phyloP scores from a whole-genome alignment of 2,888 invertebrate genomes.

The Andricus curvator region DNA sequence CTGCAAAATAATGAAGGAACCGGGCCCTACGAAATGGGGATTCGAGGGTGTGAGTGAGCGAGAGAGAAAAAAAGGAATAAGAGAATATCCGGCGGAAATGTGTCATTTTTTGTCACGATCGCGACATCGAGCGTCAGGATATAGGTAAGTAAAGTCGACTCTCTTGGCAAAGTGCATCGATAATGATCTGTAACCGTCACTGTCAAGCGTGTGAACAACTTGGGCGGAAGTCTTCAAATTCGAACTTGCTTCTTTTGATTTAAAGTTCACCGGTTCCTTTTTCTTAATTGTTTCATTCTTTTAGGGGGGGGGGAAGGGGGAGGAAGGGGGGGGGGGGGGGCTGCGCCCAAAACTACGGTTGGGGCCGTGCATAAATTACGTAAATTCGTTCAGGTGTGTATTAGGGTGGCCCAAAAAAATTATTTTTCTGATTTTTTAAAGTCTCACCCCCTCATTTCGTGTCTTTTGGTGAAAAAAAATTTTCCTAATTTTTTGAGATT shows the following conservation, averaged over 20 bases:
- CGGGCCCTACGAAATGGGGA: constrained; percentile 49
- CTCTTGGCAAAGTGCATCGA: constrained; percentile 73
- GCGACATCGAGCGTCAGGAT: constrained; percentile 70
- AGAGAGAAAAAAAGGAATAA: constrained; percentile 60
- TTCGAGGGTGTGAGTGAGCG: constrained; percentile 50
- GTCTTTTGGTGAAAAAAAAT: too few species aligned
- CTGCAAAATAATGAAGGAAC: constrained; percentile 71
- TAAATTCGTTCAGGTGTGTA: too few species aligned
- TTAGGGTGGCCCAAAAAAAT: too few species aligned
- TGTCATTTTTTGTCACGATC: constrained; percentile 78
- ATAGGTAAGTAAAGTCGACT: constrained; percentile 65
- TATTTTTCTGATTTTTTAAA: too few species aligned
- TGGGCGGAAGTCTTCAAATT: constrained; percentile 37
- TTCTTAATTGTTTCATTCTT: too few species aligned
- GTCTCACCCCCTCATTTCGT: too few species aligned
- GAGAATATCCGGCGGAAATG: constrained; percentile 76
- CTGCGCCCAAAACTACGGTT: too few species aligned
- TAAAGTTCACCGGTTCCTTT: too few species aligned
- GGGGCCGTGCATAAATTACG: too few species aligned
- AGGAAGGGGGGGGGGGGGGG: too few species aligned
- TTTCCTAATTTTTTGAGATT: too few species aligned
- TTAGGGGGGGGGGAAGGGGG: too few species aligned
- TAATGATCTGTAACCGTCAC: constrained; percentile 76
- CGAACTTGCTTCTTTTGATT: neutral
- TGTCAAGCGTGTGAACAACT: constrained; percentile 55